phyloP scores from a whole-genome alignment of 1,140 invertebrate species.

The Drosophila ficusphila region DNA sequence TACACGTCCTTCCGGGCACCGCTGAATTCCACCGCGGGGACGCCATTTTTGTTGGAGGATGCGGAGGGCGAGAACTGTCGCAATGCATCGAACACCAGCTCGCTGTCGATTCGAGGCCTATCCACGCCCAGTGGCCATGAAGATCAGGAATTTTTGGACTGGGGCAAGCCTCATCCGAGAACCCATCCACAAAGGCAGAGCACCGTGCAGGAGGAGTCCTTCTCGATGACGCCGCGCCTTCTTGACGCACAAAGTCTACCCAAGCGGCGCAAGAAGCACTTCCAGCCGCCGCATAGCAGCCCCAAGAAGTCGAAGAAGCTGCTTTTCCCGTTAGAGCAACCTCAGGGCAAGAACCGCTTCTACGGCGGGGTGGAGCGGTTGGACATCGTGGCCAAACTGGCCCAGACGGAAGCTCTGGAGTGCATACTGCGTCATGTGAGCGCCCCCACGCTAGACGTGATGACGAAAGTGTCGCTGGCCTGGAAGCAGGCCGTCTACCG shows the following conservation, averaged over 20 bases:
- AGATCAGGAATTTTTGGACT: slow-evolving; percentile 3
- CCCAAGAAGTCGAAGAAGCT: slow-evolving; percentile 69
- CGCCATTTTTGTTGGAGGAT: slow-evolving; percentile 70
- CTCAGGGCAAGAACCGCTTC: slow-evolving; percentile 32
- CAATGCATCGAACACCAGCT: slow-evolving; percentile 51
- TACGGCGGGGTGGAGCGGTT: slow-evolving; percentile 57
- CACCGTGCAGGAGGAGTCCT: slow-evolving; percentile 4
- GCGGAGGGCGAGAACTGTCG: slow-evolving; percentile 59
- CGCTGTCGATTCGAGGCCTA: neutral
- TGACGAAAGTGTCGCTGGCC: slow-evolving; percentile 56
- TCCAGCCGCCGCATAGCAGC: slow-evolving; percentile 52
- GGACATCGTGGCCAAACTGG: slow-evolving; percentile 57
- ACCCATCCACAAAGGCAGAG: neutral
- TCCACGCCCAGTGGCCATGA: slow-evolving; percentile 38
- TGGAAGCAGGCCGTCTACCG: slow-evolving; percentile 51
- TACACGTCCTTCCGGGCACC: slow-evolving; percentile 64
- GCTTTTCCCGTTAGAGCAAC: slow-evolving; percentile 35
- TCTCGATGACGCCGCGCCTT: slow-evolving; percentile 37
- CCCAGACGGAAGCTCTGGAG: slow-evolving; percentile 53
- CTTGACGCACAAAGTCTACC: slow-evolving; percentile 20
- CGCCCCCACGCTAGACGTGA: slow-evolving; percentile 55
- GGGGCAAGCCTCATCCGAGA: slow-evolving; percentile 11
- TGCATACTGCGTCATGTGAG: slow-evolving; percentile 50
- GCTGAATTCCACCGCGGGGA: slow-evolving; percentile 70
- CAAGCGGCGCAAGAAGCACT: slow-evolving; percentile 52